Percentiles rank a stretch among this genome's conserved stretches.
These are phyloP conservation scores for Coelopa pilipes DNA, from an alignment of 2,888 invertebrate species.

Conservation along the genomic window DNA sequence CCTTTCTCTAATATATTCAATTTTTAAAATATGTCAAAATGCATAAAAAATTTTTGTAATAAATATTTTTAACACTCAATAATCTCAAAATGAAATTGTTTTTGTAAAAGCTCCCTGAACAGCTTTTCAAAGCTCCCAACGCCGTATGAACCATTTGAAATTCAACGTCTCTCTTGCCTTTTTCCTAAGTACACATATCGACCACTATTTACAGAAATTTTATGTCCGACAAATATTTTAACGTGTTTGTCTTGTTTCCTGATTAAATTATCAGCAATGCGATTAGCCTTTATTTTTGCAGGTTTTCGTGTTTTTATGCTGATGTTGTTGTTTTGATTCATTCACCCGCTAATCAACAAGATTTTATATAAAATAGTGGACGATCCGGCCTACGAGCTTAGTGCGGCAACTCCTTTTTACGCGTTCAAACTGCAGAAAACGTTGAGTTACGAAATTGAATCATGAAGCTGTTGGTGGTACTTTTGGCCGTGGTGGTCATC, in stretches of 20 bases:
- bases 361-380: neutral
- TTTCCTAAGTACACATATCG: too few species aligned
- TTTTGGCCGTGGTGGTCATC: constrained; percentile 45
- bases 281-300: neutral
- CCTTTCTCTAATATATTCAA: too few species aligned
- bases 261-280: neutral
- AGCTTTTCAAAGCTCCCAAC: too few species aligned
- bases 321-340: neutral
- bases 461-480: constrained; percentile 48
- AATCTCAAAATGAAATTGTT: too few species aligned
- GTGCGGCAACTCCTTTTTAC: neutral
- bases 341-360: neutral
- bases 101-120: too few species aligned
- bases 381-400: neutral
- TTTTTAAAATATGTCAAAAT: too few species aligned
- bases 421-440: neutral
- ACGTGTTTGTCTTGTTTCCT: neutral
- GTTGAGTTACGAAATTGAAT: neutral
- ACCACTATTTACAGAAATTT: neutral
- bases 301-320: neutral
- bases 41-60: too few species aligned
- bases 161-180: too few species aligned
- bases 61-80: too few species aligned
- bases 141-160: too few species aligned
- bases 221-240: neutral